Percentiles rank a stretch among this genome's conserved stretches.
Evolutionary conservation across 1,140 invertebrate genomes (phyloP).

Genomic region (Drosophila tani): DNA sequence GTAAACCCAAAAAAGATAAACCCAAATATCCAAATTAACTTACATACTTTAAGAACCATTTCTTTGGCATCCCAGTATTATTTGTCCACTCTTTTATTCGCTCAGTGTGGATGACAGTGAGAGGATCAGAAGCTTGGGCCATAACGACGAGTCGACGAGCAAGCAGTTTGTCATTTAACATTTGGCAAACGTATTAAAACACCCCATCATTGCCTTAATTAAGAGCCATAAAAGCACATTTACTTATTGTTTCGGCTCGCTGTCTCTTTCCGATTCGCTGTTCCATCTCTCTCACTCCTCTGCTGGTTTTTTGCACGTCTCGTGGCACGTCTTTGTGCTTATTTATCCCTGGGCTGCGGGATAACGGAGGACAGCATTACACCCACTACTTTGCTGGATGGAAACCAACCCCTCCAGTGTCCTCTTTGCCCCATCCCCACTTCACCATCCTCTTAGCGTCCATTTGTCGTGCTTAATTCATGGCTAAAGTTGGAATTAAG

Average conservation of each 20-base stretch:
- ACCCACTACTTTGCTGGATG: constrained; percentile 36
- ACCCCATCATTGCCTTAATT: constrained; percentile 85
- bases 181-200: constrained; percentile 85
- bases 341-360: constrained; percentile 39
- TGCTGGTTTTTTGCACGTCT: constrained; percentile 27
- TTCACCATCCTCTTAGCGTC: constrained; percentile 34
- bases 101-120: background rate
- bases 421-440: constrained; percentile 5
- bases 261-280: constrained; percentile 7
- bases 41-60: background rate
- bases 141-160: constrained; percentile 37
- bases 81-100: background rate
- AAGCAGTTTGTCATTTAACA: constrained; percentile 82
- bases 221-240: constrained; percentile 85
- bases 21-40: no score
- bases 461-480: constrained; percentile 84
- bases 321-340: constrained; percentile 58
- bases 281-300: background rate
- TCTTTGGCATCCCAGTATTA: background rate
- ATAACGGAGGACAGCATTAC: background rate
- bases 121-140: constrained; percentile 29
- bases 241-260: constrained; percentile 75
- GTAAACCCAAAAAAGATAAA: no score
- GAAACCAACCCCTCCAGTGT: constrained; percentile 6
- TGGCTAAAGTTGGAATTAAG: constrained; percentile 85